Percentiles rank a stretch among this genome's conserved stretches.
Conservation (phyloP, 2,113 vertebrate species). For the Zosterops lateralis region DNA sequence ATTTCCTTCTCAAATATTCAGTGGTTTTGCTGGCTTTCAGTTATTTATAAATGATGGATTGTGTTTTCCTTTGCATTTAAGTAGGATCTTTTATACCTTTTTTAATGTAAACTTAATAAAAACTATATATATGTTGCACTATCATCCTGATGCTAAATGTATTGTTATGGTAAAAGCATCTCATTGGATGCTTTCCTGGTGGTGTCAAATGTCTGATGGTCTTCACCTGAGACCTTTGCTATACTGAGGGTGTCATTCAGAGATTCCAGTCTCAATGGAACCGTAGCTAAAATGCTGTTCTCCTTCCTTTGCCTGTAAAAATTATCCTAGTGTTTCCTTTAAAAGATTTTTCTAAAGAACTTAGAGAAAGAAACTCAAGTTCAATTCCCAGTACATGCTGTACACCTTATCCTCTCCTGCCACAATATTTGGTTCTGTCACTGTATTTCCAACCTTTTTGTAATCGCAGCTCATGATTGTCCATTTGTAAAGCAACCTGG, state of each 20-base stretch:
- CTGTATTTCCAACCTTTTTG: constrained; percentile 21
- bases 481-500: constrained; percentile 47
- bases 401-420: constrained; percentile 4
- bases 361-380: background rate
- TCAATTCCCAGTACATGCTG: background rate
- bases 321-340: background rate
- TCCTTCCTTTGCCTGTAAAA: background rate
- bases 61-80: background rate
- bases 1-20: background rate
- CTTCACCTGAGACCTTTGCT: background rate
- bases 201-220: background rate
- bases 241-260: background rate
- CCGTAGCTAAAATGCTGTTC: background rate
- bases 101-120: background rate
- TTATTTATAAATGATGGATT: background rate
- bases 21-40: background rate
- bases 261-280: background rate
- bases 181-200: background rate
- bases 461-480: constrained; percentile 33
- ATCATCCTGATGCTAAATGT: background rate
- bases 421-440: constrained; percentile 23
- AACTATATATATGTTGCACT: background rate
- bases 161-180: background rate
- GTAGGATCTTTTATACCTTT: background rate
- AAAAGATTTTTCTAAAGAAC: background rate